phyloP scores from a whole-genome alignment of 2,113 vertebrate genomes.

The Ancistrus triradiatus region DNA sequence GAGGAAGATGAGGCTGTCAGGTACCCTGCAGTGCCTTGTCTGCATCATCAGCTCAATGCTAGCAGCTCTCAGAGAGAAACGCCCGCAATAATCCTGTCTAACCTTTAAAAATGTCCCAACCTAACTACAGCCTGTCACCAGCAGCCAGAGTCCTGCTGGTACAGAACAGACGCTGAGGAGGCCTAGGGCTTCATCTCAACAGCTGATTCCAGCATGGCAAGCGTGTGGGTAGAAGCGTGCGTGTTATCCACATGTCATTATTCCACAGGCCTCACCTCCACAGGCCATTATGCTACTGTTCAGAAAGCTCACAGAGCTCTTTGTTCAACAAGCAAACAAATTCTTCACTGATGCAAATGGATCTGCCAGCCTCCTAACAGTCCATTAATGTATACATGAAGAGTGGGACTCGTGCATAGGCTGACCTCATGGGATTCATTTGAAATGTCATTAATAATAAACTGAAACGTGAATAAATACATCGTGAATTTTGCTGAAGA shows the following conservation, averaged over 20 bases:
- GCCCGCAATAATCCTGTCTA: constrained; percentile 54
- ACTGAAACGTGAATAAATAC: not conserved
- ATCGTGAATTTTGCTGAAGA: not conserved
- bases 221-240: constrained; percentile 12
- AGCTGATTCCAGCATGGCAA: not conserved
- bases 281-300: constrained; percentile 3
- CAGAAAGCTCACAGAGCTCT: not conserved
- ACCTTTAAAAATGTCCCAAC: constrained; percentile 56
- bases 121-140: constrained; percentile 26
- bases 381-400: not conserved
- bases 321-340: constrained; percentile 13
- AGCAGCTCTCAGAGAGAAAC: constrained; percentile 48
- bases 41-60: constrained; percentile 36
- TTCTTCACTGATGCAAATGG: constrained; percentile 2
- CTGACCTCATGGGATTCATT: not conserved
- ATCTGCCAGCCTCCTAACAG: not conserved
- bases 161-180: not conserved
- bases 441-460: constrained; percentile 2
- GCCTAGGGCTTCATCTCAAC: not conserved
- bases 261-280: not conserved
- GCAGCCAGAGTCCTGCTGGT: constrained; percentile 19
- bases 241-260: not conserved
- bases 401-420: not conserved
- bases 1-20: constrained; percentile 44
- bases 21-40: constrained; percentile 50